Evolutionary conservation across 2,113 vertebrate genomes (phyloP).

Genomic region (Mionectes macconnelli): DNA sequence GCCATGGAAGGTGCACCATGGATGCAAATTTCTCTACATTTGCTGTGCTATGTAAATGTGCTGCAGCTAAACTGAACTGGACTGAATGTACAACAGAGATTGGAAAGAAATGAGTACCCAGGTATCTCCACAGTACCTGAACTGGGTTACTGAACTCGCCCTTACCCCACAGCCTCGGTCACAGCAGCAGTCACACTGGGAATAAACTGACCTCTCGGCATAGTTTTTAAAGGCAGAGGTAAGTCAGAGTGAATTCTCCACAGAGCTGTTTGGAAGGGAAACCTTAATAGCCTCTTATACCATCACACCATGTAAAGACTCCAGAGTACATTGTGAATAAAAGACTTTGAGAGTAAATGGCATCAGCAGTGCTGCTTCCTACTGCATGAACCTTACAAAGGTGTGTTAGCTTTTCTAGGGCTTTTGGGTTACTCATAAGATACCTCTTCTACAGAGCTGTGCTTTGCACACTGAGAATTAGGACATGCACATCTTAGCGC

Average conservation of each 20-base stretch:
- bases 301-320: not conserved
- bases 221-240: not conserved
- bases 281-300: not conserved
- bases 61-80: fast-evolving
- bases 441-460: not conserved
- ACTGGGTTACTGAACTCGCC: not conserved
- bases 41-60: not conserved
- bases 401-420: not conserved
- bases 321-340: not conserved
- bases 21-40: not conserved
- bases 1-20: not conserved
- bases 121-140: not conserved
- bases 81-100: not conserved
- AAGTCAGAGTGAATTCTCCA: not conserved
- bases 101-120: not conserved
- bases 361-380: not conserved
- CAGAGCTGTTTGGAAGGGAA: not conserved
- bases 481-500: fast-evolving
- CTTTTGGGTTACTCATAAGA: not conserved
- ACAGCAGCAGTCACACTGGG: not conserved
- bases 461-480: not conserved
- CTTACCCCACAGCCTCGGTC: not conserved
- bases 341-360: not conserved
- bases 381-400: not conserved
- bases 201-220: not conserved